Conservation (phyloP, 2,113 vertebrate species). For the Pimephales promelas region DNA sequence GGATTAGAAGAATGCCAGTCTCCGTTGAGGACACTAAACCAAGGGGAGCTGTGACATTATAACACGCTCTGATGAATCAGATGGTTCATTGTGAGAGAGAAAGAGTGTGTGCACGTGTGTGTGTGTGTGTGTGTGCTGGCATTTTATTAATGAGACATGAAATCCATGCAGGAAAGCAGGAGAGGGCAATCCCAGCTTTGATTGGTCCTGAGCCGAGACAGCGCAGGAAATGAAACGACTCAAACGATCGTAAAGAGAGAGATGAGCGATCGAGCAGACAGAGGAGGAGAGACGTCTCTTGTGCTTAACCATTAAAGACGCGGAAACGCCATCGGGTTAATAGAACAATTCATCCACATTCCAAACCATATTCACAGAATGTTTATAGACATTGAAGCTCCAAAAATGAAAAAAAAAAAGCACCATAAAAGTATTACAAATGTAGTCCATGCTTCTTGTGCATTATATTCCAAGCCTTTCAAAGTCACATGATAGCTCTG, state of each 20-base stretch:
- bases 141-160: slow-evolving; percentile 34
- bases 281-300: neutral
- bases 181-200: slow-evolving; percentile 13
- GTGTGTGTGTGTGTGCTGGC: neutral
- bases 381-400: neutral
- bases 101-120: neutral
- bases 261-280: neutral
- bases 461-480: too few species aligned
- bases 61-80: neutral
- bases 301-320: neutral
- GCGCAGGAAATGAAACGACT: slow-evolving; percentile 21
- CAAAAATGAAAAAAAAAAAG: too few species aligned
- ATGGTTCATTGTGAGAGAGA: neutral
- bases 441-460: too few species aligned
- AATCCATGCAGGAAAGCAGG: slow-evolving; percentile 27
- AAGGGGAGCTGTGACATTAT: neutral
- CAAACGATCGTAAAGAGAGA: neutral
- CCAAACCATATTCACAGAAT: neutral
- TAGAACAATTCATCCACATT: neutral
- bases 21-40: neutral
- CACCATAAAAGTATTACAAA: too few species aligned
- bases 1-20: neutral
- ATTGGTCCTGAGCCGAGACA: slow-evolving; percentile 10
- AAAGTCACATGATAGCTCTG: too few species aligned
- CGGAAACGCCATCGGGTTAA: neutral